These are phyloP conservation scores for Hyalella azteca DNA, from an alignment of 2,888 invertebrate species.

Conservation along the genomic window DNA sequence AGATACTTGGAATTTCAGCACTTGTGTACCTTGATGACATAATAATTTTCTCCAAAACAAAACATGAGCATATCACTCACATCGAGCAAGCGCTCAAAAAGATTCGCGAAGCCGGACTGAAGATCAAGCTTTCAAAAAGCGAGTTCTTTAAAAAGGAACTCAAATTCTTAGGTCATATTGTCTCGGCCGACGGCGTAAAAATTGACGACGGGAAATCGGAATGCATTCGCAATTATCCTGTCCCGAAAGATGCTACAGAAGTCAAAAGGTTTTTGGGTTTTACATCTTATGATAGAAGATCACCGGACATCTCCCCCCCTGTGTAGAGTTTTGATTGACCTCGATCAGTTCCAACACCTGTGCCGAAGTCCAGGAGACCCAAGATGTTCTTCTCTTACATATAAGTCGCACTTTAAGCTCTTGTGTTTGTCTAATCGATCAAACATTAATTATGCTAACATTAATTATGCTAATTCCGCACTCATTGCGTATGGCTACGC, in stretches of 20 bases:
- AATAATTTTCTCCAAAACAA: not conserved
- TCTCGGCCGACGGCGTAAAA: not conserved
- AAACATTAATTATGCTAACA: too few species aligned
- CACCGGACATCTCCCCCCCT: too few species aligned
- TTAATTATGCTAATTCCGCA: too few species aligned
- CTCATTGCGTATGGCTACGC: too few species aligned
- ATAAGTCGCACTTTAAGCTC: too few species aligned
- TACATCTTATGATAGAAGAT: not conserved
- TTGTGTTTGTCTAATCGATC: too few species aligned
- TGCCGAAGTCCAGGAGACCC: too few species aligned
- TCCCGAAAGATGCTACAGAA: not conserved
- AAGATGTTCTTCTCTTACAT: too few species aligned
- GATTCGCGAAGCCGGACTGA: not conserved
- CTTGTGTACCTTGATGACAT: not conserved
- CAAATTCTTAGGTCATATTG: not conserved
- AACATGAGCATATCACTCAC: not conserved
- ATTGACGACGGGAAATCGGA: not conserved
- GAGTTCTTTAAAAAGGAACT: not conserved
- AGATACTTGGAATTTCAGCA: not conserved
- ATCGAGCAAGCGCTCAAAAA: not conserved
- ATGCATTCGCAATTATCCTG: not conserved
- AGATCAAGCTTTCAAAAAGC: not conserved
- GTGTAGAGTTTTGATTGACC: too few species aligned
- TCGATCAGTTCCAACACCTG: too few species aligned
- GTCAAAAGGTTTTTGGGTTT: not conserved